A percentile compares a stretch with the other conserved stretches of the same genome.
Evolutionary conservation across 2,888 invertebrate genomes (phyloP).

Genomic region (Pristionchus arcanus): DNA sequence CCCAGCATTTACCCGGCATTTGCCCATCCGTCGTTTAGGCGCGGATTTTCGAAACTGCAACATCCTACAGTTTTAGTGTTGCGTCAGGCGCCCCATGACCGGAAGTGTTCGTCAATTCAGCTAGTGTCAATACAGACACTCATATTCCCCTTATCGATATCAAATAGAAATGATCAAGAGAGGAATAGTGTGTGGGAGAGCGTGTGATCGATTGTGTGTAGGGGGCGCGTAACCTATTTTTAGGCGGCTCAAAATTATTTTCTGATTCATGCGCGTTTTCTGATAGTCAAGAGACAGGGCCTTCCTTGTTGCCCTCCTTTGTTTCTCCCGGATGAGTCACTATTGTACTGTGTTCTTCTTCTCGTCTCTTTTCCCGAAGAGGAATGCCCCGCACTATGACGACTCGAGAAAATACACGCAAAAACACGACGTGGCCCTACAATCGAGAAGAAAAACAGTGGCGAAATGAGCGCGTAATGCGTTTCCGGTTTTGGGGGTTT

Average conservation of each 20-base stretch:
- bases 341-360: background rate
- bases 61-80: background rate
- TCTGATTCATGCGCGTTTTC: conserved; percentile 8
- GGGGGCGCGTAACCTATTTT: background rate
- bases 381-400: background rate
- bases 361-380: background rate
- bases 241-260: background rate
- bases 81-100: background rate
- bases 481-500: conserved; percentile 7
- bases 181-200: conserved; percentile 4
- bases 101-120: conserved; percentile 27
- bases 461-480: background rate
- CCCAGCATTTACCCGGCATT: too few relatives aligned
- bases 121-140: background rate
- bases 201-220: background rate
- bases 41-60: background rate
- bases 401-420: conserved; percentile 16
- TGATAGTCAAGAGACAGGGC: background rate
- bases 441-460: conserved; percentile 11
- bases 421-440: background rate
- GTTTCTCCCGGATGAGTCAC: background rate
- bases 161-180: conserved; percentile 37
- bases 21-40: too few relatives aligned
- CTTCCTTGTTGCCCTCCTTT: background rate
- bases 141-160: background rate